Conservation (phyloP, 37 sponge, comb jelly and placozoan genomes). For the Crambe crambe region DNA sequence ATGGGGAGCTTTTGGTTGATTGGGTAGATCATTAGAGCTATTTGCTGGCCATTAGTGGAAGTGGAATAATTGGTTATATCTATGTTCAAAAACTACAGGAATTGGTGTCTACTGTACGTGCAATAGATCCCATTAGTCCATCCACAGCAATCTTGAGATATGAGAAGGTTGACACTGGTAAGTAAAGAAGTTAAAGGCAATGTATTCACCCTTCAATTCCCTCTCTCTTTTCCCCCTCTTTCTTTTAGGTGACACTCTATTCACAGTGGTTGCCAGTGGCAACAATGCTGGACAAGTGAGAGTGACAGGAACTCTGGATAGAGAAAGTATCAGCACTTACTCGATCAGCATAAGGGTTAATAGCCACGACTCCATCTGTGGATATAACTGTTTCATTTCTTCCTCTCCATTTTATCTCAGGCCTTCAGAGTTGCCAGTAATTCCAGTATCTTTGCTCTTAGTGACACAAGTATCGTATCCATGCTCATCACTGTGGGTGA, state of each 20-base stretch:
- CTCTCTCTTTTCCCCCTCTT: neutral
- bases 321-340: neutral
- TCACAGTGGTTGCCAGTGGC: neutral
- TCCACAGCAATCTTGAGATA: neutral
- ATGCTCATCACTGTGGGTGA: slow-evolving; percentile 23
- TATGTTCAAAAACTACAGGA: no score
- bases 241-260: neutral
- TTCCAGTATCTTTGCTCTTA: neutral
- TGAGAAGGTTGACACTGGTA: neutral
- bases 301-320: neutral
- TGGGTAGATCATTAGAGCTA: no score
- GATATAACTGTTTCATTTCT: no score
- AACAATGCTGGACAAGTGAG: neutral
- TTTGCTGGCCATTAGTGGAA: no score
- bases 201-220: neutral
- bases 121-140: neutral
- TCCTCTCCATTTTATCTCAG: neutral
- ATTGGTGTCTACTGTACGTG: neutral
- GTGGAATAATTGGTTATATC: neutral
- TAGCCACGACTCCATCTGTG: no score
- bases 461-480: neutral
- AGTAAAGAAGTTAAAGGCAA: neutral
- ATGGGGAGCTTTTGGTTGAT: neutral
- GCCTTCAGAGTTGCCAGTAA: neutral
- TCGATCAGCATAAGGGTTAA: neutral